Base-by-base conservation (phyloP, 2,113 vertebrate genomes). In the Microcebus jonahi region DNA sequence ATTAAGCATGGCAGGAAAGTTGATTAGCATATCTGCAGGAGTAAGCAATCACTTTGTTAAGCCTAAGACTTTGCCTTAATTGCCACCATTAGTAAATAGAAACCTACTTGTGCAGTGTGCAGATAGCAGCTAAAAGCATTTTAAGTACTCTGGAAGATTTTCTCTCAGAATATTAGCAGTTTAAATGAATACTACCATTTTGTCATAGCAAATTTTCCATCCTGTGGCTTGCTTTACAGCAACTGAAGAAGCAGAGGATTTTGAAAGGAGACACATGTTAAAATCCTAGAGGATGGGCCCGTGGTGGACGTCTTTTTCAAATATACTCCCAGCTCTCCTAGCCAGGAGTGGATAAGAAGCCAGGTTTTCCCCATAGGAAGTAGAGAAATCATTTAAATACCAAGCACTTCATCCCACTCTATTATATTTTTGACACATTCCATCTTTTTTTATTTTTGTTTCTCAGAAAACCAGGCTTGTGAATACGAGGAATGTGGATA, bases 371-470 rank as follows among this genome's bases (percentile, higher is more conserved):
- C 31, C 53, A 34, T 4, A 23, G 11, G 88, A 75, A 73, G 55
- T 27, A 55, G 29, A 94, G 76, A 76, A 84, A 6, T n/a, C 29
- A 27, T 67, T 70, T 76, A 67, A 83, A 53, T 81, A 68, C 90
- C 12, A 85, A 82, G 61, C 9, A 4, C 50, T 31, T 67, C n/a
- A n/a, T 73, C 81, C 75, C 65, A 88, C 76, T 70, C 36, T 45
- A 23, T 42, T 87, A 8, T 29, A 61, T 84, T 96, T 97, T 84
- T 73, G 67, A 96, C 87, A 93, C 61, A 25, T 63, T 63, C 21
- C 65, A 17, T 63, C 31, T 12, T 91, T 94, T 94, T 84, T 55
- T 71, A 36, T 53, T 92, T 87, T 86, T 90, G 45, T 92, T 83
- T 94, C 45, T 85, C 65, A n/a, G 79, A 81, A 90, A 57, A 39